Evolutionary conservation across 2,888 invertebrate species (phyloP).

Genomic region (Mellilla xanthometata): DNA sequence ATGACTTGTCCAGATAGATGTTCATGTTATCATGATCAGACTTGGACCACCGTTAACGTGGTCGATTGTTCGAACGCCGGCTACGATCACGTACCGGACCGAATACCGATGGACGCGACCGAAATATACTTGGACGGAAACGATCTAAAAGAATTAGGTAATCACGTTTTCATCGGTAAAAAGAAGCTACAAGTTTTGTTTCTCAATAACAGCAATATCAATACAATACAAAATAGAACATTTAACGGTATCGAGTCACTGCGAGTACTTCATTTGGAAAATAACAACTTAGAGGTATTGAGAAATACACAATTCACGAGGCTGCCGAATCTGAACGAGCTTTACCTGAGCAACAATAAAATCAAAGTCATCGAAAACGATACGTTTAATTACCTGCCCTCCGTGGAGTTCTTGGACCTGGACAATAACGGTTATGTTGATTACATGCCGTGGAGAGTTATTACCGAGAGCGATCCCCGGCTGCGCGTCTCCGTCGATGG

Average conservation of each 20-base stretch:
- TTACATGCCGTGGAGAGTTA: constrained; percentile 88
- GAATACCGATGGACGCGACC: constrained; percentile 95
- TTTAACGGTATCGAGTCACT: constrained; percentile 91
- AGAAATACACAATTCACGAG: constrained; percentile 91
- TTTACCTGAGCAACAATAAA: constrained; percentile 90
- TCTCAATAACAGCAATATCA: constrained; percentile 90
- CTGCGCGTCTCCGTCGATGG: constrained; percentile 88
- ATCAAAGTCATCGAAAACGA: constrained; percentile 88
- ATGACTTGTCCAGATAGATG: constrained; percentile 95
- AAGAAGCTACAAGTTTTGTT: constrained; percentile 90
- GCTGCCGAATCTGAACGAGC: constrained; percentile 87
- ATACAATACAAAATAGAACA: constrained; percentile 89
- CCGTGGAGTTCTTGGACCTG: constrained; percentile 87
- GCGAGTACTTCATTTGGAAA: constrained; percentile 89
- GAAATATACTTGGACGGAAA: constrained; percentile 94
- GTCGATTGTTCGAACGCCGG: constrained; percentile 91
- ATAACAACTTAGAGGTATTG: constrained; percentile 87
- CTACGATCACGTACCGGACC: constrained; percentile 88
- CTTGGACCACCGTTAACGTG: constrained; percentile 90
- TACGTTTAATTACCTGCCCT: constrained; percentile 88
- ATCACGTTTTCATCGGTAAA: constrained; percentile 94
- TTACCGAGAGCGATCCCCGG: constrained; percentile 85
- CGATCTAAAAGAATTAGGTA: constrained; percentile 88
- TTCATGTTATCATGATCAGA: constrained; percentile 93
- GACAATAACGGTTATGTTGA: constrained; percentile 90